Evolutionary conservation across 2,113 vertebrate species (phyloP).

Genomic region (Paramisgurnus dabryanus): DNA sequence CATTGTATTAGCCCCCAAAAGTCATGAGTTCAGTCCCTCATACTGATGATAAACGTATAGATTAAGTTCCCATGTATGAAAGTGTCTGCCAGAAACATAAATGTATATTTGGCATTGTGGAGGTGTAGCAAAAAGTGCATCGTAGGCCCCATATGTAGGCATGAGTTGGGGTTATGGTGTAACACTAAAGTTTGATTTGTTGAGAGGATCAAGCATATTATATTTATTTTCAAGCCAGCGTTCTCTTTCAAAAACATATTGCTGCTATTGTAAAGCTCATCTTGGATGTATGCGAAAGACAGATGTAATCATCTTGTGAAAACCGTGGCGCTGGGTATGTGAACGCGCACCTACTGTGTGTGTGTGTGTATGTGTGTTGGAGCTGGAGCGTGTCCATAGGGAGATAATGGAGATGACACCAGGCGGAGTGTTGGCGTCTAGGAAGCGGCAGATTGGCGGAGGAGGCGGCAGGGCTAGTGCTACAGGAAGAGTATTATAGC

Average conservation of each 20-base stretch:
- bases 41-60: too few species aligned
- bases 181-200: neutral
- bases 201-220: neutral
- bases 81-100: too few species aligned
- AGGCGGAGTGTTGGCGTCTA: conserved; percentile 57
- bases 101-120: too few species aligned
- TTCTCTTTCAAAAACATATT: neutral
- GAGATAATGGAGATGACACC: conserved; percentile 57
- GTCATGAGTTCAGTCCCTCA: too few species aligned
- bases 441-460: conserved; percentile 61
- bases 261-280: neutral
- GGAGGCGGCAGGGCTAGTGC: conserved; percentile 53
- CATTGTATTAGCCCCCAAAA: too few species aligned
- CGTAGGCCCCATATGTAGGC: neutral
- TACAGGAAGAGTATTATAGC: conserved; percentile 58
- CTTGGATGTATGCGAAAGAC: neutral
- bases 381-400: conserved; percentile 52
- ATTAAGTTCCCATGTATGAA: too few species aligned
- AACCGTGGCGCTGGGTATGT: neutral
- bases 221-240: neutral
- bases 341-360: conserved; percentile 17
- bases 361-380: conserved; percentile 9
- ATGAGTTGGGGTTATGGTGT: neutral
- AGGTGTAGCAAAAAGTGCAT: too few species aligned
- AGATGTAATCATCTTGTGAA: conserved; percentile 15